phyloP scores from a whole-genome alignment of 53 echinoderm and acorn worm genomes.

The Temnopleurus reevesii region DNA sequence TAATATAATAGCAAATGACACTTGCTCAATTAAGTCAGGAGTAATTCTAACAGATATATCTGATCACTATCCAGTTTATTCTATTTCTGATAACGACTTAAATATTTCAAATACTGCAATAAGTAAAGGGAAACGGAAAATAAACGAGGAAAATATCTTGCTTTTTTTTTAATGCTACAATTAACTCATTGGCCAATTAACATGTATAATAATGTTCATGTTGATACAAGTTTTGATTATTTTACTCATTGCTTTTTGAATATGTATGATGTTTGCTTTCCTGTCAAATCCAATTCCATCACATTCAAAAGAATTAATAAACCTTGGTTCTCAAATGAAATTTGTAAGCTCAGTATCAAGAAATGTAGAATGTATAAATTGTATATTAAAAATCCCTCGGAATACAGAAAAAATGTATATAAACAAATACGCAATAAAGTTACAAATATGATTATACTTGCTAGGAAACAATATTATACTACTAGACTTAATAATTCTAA shows the following conservation, averaged over 20 bases:
- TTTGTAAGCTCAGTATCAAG: background rate
- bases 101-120: background rate
- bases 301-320: background rate
- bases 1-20: background rate
- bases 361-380: background rate
- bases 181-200: background rate
- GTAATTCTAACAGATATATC: background rate
- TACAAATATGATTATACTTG: background rate
- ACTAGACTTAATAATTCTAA: background rate
- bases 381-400: no score
- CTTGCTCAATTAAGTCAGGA: background rate
- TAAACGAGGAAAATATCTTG: background rate
- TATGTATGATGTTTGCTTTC: background rate
- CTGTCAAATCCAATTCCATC: background rate
- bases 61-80: background rate
- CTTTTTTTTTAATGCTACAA: background rate
- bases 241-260: background rate
- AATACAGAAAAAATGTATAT: no score
- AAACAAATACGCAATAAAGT: background rate
- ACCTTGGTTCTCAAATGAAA: background rate
- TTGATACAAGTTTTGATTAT: background rate
- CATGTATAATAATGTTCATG: background rate
- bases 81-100: background rate
- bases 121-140: background rate
- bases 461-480: background rate